Percentiles rank a stretch among this genome's conserved stretches.
phyloP scores from a whole-genome alignment of 2,888 invertebrate genomes.

The Lapara coniferarum region DNA sequence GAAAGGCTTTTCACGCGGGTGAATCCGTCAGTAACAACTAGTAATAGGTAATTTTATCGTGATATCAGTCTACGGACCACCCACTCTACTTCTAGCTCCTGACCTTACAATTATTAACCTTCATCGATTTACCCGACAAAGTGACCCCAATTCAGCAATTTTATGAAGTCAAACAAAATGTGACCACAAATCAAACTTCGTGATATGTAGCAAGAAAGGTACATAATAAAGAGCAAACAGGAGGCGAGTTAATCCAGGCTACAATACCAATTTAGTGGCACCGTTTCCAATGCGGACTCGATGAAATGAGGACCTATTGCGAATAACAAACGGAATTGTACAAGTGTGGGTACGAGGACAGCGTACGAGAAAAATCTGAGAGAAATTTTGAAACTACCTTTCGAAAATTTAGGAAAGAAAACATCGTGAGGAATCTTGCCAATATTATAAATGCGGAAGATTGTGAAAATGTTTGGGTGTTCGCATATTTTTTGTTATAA shows the following conservation, averaged over 20 bases:
- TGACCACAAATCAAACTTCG: background rate
- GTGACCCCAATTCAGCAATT: slow-evolving; percentile 32
- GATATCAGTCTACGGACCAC: no score
- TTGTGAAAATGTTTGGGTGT: no score
- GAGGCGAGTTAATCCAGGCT: slow-evolving; percentile 30
- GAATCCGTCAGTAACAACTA: no score
- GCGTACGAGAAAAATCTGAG: background rate
- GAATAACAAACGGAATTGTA: slow-evolving; percentile 44
- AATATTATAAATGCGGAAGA: no score
- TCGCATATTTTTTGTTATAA: no score
- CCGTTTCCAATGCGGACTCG: slow-evolving; percentile 32
- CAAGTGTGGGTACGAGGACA: slow-evolving; percentile 23
- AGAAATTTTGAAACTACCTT: no score
- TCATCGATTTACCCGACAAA: background rate
- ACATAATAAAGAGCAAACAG: slow-evolving; percentile 20
- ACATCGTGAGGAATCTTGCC: no score
- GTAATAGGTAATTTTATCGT: no score
- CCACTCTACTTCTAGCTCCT: no score
- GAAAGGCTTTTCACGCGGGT: no score
- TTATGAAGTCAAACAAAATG: background rate
- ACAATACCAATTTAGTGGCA: slow-evolving; percentile 36
- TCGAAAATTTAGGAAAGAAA: no score
- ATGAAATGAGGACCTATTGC: slow-evolving; percentile 40
- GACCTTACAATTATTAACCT: no score
- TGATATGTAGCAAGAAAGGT: slow-evolving; percentile 3